Conservation (phyloP, 2,888 invertebrate species). For the Yponomeuta evonymella region DNA sequence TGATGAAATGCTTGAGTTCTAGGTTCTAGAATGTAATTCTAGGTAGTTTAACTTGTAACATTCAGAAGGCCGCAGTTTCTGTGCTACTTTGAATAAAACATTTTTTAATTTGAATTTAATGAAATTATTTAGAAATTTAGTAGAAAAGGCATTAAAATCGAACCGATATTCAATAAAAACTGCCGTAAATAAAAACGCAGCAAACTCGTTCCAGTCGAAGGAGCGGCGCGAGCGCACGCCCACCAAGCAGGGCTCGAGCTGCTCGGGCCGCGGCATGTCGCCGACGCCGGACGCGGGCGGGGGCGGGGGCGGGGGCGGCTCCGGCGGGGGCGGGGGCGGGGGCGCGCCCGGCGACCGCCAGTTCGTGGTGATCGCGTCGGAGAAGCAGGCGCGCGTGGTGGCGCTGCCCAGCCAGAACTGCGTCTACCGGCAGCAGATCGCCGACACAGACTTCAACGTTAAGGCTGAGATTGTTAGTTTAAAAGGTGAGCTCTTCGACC, state of each 20-base stretch:
- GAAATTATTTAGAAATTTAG: too few relatives aligned
- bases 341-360: slow-evolving; percentile 83
- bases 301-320: slow-evolving; percentile 70
- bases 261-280: slow-evolving; percentile 83
- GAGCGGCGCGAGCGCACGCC: slow-evolving; percentile 75
- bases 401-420: slow-evolving; percentile 97
- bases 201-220: slow-evolving; percentile 24
- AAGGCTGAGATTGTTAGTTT: slow-evolving; percentile 95
- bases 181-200: too few relatives aligned
- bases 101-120: too few relatives aligned
- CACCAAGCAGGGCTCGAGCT: slow-evolving; percentile 75
- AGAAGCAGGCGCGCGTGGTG: slow-evolving; percentile 95
- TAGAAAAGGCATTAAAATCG: too few relatives aligned
- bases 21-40: too few relatives aligned
- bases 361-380: slow-evolving; percentile 94
- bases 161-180: too few relatives aligned
- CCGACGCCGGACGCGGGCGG: slow-evolving; percentile 77
- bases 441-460: slow-evolving; percentile 94
- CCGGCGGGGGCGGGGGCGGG: slow-evolving; percentile 68
- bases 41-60: too few relatives aligned
- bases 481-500: slow-evolving; percentile 78
- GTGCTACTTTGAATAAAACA: too few relatives aligned
- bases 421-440: slow-evolving; percentile 93
- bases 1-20: too few relatives aligned
- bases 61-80: too few relatives aligned